Evolutionary conservation across 2,113 vertebrate genomes (phyloP).

Genomic region (Mirza zaza): DNA sequence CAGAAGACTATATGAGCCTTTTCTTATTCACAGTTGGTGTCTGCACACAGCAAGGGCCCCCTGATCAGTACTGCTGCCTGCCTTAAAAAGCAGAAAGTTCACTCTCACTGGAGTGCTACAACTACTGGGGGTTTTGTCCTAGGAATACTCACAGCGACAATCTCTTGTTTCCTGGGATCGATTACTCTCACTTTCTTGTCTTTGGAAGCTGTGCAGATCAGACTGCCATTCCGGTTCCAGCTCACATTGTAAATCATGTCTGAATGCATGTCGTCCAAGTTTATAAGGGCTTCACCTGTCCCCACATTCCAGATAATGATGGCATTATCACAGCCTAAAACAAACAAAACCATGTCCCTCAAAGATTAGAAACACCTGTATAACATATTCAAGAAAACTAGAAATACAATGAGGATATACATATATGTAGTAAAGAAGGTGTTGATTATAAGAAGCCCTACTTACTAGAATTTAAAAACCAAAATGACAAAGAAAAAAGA

Average conservation of each 20-base stretch:
- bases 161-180: conserved; percentile 92
- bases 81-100: neutral
- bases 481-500: neutral
- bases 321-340: conserved; percentile 93
- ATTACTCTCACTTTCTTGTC: conserved; percentile 96
- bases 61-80: neutral
- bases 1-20: neutral
- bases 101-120: neutral
- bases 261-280: conserved; percentile 94
- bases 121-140: rapidly evolving
- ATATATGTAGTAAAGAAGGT: neutral
- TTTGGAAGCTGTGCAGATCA: conserved; percentile 97
- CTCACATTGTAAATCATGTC: conserved; percentile 95
- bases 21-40: neutral
- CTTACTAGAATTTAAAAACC: neutral
- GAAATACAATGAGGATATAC: neutral
- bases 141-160: conserved; percentile 88
- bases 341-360: neutral
- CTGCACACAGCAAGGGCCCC: neutral
- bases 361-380: neutral
- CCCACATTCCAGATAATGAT: conserved; percentile 98
- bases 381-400: neutral
- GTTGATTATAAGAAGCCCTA: neutral
- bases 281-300: conserved; percentile 93
- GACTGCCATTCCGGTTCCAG: conserved; percentile 96